Evolutionary conservation across 2,888 invertebrate genomes (phyloP).

Genomic region (Lissonota sp.): DNA sequence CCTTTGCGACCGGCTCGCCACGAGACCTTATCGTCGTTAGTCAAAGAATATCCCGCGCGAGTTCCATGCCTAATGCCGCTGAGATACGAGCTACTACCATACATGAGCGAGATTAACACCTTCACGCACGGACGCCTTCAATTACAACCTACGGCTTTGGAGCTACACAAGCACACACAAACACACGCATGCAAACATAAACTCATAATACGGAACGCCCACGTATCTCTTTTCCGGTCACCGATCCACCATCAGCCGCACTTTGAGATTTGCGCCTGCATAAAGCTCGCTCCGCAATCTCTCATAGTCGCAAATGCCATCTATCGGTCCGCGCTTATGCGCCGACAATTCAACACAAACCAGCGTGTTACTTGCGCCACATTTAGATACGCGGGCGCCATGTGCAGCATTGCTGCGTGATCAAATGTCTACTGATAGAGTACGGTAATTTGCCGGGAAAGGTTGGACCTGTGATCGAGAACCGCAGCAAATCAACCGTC

Average conservation of each 20-base stretch:
- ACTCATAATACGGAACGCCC: constrained; percentile 48
- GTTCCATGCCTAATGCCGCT: constrained; percentile 64
- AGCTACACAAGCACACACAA: constrained; percentile 6
- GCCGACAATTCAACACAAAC: background rate
- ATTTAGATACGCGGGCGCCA: constrained; percentile 50
- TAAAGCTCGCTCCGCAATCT: constrained; percentile 24
- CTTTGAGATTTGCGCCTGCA: constrained; percentile 21
- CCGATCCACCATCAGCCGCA: constrained; percentile 42
- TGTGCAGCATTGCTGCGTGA: background rate
- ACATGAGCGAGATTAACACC: constrained; percentile 67
- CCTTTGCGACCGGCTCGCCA: constrained; percentile 57
- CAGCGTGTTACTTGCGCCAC: constrained; percentile 10
- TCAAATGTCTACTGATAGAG: constrained; percentile 14
- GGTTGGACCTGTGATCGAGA: constrained; percentile 40
- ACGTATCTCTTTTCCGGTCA: constrained; percentile 63
- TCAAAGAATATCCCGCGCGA: constrained; percentile 55
- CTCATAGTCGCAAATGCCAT: constrained; percentile 2
- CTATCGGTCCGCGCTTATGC: background rate
- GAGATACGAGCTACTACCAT: constrained; percentile 63
- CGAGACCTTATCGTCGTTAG: constrained; percentile 63
- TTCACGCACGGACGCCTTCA: constrained; percentile 70
- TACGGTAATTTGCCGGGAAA: constrained; percentile 48
- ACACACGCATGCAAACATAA: background rate
- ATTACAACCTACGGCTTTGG: constrained; percentile 62
- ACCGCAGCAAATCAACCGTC: constrained; percentile 45